A percentile compares a stretch with the other conserved stretches of the same genome.
These are phyloP conservation scores for Dermatemys mawii DNA, from an alignment of 2,113 vertebrate species.

Conservation along the genomic window DNA sequence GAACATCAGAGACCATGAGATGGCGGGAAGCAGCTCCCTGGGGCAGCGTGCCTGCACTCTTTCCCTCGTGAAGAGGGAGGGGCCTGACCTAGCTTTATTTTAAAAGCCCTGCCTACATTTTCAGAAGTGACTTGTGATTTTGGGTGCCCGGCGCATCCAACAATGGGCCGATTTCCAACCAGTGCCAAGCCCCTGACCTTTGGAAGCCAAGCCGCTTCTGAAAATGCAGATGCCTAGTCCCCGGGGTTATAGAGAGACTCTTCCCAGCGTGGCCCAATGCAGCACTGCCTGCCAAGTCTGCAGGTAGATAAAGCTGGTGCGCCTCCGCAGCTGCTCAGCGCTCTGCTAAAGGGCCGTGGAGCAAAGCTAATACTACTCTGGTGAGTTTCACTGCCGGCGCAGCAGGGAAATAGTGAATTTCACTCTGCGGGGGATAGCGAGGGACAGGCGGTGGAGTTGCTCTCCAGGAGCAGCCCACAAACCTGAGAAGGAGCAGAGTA, in stretches of 20 bases:
- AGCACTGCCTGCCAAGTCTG: background rate
- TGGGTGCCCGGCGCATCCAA: background rate
- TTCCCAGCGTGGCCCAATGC: background rate
- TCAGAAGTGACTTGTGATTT: background rate
- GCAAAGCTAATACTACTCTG: background rate
- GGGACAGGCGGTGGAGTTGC: background rate
- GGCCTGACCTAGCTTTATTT: background rate
- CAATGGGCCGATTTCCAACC: background rate
- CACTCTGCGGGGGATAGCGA: background rate
- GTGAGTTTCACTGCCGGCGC: background rate
- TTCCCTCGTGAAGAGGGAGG: background rate
- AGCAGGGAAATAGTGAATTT: background rate
- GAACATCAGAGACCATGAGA: slow-evolving; percentile 66
- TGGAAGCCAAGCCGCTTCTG: background rate
- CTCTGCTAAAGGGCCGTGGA: rapidly evolving
- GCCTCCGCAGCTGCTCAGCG: background rate
- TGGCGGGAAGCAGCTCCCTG: background rate
- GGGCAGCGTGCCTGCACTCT: background rate
- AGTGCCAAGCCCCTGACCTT: background rate
- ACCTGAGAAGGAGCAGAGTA: background rate
- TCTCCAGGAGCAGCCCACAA: background rate
- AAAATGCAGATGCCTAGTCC: background rate
- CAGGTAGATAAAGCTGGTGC: background rate
- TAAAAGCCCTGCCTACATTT: rapidly evolving
- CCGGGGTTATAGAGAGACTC: background rate